Evolutionary conservation across 1,140 invertebrate genomes (phyloP), one percentile per base, ranked within the genome.

Genomic region (Aphelenchoides besseyi): DNA sequence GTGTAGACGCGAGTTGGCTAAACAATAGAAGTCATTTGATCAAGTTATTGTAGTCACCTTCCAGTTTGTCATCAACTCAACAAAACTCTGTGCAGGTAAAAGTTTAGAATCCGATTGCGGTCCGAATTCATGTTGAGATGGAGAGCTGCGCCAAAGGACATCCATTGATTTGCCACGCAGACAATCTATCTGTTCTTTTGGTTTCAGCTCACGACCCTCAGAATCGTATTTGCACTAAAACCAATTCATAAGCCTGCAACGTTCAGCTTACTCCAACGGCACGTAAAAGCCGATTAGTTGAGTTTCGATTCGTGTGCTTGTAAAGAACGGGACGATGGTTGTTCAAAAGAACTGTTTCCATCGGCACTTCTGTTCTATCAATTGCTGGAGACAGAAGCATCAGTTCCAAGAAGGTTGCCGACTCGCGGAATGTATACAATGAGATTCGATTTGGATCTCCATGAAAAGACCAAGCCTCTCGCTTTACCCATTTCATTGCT

Each of bases 401-500:
- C 5, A 8, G 18, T 33, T 59, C 5, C 5, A 59, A 8, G 5
- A 59, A 23, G 41, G 41, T 8, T 28, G 55, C 5, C 5, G 55
- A 5, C 5, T 59, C 55, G 5, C 55, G 5, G 18, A 59, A 59
- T 5, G 5, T 33, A 5, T 8, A 59, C 5, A 33, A 8, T 8
- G 55, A 5, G 26, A 59, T 28, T 23, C 55, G 5, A 23, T 59
- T 33, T 8, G 55, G 55, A 59, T 59, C 55, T 28, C 55, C 55
- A 33, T 18, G 5, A 33, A 59, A 59, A 28, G 55, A 28, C 5
- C 18, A 33, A 33, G 18, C 55, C 23, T 59, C 55, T 59, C 18
- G 55, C 23, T 59, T 59, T 5, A 59, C 23, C 55, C 55, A 59
- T 29, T 33, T 28, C 5, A 59, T 8, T 33, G 55, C 55, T 59